These are phyloP conservation scores for Melolontha melolontha DNA, from an alignment of 2,888 invertebrate genomes.

Conservation along the genomic window DNA sequence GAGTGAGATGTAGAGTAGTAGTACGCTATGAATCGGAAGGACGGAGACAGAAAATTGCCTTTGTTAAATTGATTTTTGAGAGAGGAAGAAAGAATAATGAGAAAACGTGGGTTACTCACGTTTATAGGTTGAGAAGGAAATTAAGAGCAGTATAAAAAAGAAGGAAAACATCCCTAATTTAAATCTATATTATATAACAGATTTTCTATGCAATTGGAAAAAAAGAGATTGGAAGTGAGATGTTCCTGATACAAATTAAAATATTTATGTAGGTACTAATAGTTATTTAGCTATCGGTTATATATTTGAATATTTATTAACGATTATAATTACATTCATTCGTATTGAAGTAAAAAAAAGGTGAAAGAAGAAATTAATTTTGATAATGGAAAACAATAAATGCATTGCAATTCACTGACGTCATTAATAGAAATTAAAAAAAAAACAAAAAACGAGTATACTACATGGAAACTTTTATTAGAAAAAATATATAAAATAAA, in stretches of 20 bases:
- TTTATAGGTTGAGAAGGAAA: slow-evolving; percentile 22
- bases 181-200: slow-evolving; percentile 41
- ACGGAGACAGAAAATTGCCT: slow-evolving; percentile 32
- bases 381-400: no score
- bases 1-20: slow-evolving; percentile 46
- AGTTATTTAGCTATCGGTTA: background rate
- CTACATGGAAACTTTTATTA: no score
- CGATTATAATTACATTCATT: no score
- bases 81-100: slow-evolving; percentile 36
- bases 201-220: background rate
- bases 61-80: slow-evolving; percentile 47
- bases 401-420: no score
- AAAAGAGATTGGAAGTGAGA: slow-evolving; percentile 24
- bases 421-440: no score
- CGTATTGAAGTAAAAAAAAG: no score
- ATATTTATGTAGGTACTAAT: background rate
- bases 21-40: slow-evolving; percentile 28
- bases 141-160: slow-evolving; percentile 14
- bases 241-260: slow-evolving; percentile 2
- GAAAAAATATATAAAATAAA: no score
- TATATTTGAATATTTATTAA: no score
- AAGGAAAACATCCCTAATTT: slow-evolving; percentile 19
- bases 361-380: no score
- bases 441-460: no score
- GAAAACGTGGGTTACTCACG: slow-evolving; percentile 11